Evolutionary conservation across 2,888 invertebrate genomes (phyloP).

Genomic region (Strigamia transsilvanica): DNA sequence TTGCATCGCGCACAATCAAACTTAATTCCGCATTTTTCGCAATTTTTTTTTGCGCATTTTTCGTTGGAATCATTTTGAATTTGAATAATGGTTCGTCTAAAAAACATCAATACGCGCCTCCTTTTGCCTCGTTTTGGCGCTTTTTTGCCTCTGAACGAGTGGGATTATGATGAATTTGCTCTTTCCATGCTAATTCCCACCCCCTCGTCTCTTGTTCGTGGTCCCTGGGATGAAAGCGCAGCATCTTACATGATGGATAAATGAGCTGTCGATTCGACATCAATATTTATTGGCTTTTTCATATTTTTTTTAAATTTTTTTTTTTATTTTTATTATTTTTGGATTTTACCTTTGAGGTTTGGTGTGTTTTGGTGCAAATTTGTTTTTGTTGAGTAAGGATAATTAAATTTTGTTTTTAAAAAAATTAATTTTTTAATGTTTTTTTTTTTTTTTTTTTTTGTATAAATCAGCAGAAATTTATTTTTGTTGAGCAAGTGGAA

Average conservation of each 20-base stretch:
- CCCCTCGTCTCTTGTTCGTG: not conserved
- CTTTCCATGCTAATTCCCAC: constrained; percentile 10
- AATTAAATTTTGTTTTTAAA: too few relatives aligned
- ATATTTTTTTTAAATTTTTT: not conserved
- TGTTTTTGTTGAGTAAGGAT: too few relatives aligned
- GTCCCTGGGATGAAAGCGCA: not conserved
- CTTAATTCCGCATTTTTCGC: too few relatives aligned
- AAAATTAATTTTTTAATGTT: too few relatives aligned
- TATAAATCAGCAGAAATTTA: too few relatives aligned
- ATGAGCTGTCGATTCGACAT: not conserved
- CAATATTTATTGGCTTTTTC: not conserved
- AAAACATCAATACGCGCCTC: constrained; percentile 14
- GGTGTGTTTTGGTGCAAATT: too few relatives aligned
- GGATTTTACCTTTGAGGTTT: too few relatives aligned
- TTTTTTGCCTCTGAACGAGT: not conserved
- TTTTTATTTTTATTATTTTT: not conserved
- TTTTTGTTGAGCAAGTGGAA: too few relatives aligned
- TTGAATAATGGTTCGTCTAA: constrained; percentile 4
- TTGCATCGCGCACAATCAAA: not conserved
- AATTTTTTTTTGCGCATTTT: too few relatives aligned
- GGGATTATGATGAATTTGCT: constrained; percentile 18
- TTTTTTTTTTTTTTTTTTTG: too few relatives aligned
- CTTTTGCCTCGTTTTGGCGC: not conserved
- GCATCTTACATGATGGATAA: not conserved
- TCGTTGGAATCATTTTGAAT: not conserved